Evolutionary conservation across 2,797 vertebrate genomes (phyloP), one percentile per base, ranked within the genome.

Genomic region (Paguma larvata): DNA sequence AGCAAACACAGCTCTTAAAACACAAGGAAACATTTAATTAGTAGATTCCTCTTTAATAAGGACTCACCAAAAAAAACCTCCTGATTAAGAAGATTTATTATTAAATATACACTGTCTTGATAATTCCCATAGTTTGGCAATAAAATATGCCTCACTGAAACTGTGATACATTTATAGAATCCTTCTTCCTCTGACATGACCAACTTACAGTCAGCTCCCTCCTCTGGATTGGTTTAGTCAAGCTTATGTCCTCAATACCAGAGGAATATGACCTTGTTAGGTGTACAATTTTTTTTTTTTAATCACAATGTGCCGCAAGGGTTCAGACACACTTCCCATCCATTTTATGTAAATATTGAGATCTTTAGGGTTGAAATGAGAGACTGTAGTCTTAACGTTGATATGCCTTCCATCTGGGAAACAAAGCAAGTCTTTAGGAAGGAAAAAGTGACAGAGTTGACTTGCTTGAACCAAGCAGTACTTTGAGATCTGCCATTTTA

Each of bases 51-150:
- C 73, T 79, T 96, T 92, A 93, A 48, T 77, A 87, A 68, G 63
- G 27, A 92, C 13, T 77, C 70, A 78, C 38, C 67, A 56, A 79
- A 65, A 73, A 89, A 77, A 70, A 32, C 68, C 21, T 78, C 80
- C 65, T 87, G 44, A 94, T 82, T 84, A 96, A 87, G 65, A 91
- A 96, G 96, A 87, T 51, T 21, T 85, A 59, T 62, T 96, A 85
- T 92, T 88, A 83, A 88, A 94, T 91, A 96, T n/a, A 78, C 4
- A 68, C 70, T 79, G 9, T 68, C 16, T 38, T 87, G 34, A 63
- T 88, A 89, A 90, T 91, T 88, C 32, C 77, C 21, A 89, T 32
- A 23, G 38, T 70, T 11, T 90, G 21, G 44, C 27, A 78, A 75
- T 78, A 90, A 94, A 90, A 92, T 70, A 82, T 82, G 41, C 34